Base-by-base conservation (phyloP, 1,140 invertebrate genomes). In the Lineus longissimus region DNA sequence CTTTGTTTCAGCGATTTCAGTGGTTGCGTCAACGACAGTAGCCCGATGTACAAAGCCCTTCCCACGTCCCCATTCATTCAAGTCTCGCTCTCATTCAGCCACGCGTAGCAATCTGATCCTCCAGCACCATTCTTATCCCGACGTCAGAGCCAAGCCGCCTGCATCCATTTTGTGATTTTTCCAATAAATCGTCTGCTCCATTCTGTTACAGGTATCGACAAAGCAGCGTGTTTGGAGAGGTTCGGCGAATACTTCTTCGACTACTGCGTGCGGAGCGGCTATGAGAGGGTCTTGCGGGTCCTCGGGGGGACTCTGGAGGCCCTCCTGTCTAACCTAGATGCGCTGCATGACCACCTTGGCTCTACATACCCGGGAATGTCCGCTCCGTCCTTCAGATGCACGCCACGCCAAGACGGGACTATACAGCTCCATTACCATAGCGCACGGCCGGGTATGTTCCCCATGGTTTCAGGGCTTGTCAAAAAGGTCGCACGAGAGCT, bases 171-270 rank as follows among this genome's bases (percentile, higher is more conserved):
- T 7, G 33, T 36, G 33, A 36, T 36, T 36, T 36, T 15, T 36
- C 33, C 33, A 36, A 36, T 36, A 36, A 36, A 15, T 36, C 33
- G 33, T 36, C 33, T 36, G 33, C 47, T 29, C n/a, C 23, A 57
- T 29, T 30, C n/a, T 41, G 13, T 59, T 59, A 4, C 76, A 95
- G 93, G 93, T 74, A 91, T 94, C 64, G 91, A 91, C 23, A 92
- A 92, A 4, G 89, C 91, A 73, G 87, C 88, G 43, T 94, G 95
- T 73, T 81, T 97, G 61, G 93, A 97, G 82, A 81, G 93, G 15
- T 97, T 97, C 76, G 94, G 94, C 0, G 91, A 92, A 75, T 94
- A 91, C 77, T 80, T 80, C 65, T 78, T 80, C 62, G 72, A 77
- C 17, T 81, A 78, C 59, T 81, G 78, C 59, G 72, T 76, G 56